A percentile compares a stretch with the other conserved stretches of the same genome.
Evolutionary conservation across 2,888 invertebrate genomes (phyloP).

Genomic region (Epinotia bilunana): DNA sequence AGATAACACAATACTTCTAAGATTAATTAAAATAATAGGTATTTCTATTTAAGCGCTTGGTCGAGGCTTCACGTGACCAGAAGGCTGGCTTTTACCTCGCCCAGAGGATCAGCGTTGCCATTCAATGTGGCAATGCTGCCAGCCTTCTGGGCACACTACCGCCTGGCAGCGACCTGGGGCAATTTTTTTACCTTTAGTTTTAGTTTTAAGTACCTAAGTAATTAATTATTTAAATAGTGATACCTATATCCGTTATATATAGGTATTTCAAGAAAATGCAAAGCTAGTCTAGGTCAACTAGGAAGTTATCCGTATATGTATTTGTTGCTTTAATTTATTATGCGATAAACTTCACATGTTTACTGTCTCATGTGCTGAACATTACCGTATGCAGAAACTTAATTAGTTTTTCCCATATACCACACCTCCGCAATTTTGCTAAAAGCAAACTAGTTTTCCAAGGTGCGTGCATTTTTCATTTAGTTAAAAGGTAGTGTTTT

Average conservation of each 20-base stretch:
- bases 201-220: too few relatives aligned
- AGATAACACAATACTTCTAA: too few relatives aligned
- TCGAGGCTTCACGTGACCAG: too few relatives aligned
- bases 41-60: slow-evolving; percentile 11
- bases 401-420: not conserved
- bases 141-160: too few relatives aligned
- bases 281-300: not conserved
- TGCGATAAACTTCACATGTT: not conserved
- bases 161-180: too few relatives aligned
- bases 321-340: not conserved
- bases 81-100: too few relatives aligned
- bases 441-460: not conserved
- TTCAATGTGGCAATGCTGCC: too few relatives aligned
- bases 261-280: slow-evolving; percentile 1
- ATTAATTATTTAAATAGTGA: too few relatives aligned
- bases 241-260: too few relatives aligned
- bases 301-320: not conserved
- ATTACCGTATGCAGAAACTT: not conserved
- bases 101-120: too few relatives aligned
- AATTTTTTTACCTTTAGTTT: too few relatives aligned
- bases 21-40: not conserved
- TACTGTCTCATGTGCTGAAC: not conserved
- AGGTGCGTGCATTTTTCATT: not conserved
- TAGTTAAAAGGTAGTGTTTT: too few relatives aligned
- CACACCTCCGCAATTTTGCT: not conserved